These are phyloP conservation scores for Oryzias sinensis DNA, from an alignment of 2,797 vertebrate species.

Conservation along the genomic window DNA sequence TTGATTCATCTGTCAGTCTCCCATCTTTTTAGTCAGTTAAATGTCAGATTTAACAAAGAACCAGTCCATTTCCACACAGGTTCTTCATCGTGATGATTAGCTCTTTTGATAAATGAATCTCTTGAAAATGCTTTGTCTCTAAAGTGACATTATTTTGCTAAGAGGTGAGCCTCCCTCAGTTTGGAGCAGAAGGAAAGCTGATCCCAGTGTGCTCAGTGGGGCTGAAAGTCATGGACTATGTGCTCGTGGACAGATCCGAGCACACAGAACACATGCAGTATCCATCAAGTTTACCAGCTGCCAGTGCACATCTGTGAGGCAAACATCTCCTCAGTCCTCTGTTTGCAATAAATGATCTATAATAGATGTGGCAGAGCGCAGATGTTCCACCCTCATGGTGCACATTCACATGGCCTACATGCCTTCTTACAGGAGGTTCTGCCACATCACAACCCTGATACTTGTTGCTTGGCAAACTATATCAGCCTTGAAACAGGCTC, in stretches of 20 bases:
- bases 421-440: slow-evolving; percentile 44
- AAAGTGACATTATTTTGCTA: slow-evolving; percentile 1
- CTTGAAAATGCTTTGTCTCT: background rate
- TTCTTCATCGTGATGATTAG: no score
- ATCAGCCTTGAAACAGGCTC: slow-evolving; percentile 59
- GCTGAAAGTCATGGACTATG: slow-evolving; percentile 10
- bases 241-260: slow-evolving; percentile 31
- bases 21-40: no score
- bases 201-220: slow-evolving; percentile 6
- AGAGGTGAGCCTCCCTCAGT: slow-evolving; percentile 4
- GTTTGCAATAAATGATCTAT: slow-evolving; percentile 30
- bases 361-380: slow-evolving; percentile 50
- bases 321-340: slow-evolving; percentile 31
- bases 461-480: slow-evolving; percentile 61
- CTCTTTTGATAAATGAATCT: background rate
- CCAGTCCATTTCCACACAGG: no score
- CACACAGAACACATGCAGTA: slow-evolving; percentile 36
- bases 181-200: slow-evolving; percentile 15
- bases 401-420: slow-evolving; percentile 36
- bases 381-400: slow-evolving; percentile 50
- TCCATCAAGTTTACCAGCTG: slow-evolving; percentile 39
- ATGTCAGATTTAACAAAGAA: no score
- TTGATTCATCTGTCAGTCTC: no score
- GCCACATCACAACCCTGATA: slow-evolving; percentile 61
- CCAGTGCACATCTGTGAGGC: slow-evolving; percentile 47